These are phyloP conservation scores for Apogon talboti DNA, from an alignment of 2,797 vertebrate species.

Conservation along the genomic window DNA sequence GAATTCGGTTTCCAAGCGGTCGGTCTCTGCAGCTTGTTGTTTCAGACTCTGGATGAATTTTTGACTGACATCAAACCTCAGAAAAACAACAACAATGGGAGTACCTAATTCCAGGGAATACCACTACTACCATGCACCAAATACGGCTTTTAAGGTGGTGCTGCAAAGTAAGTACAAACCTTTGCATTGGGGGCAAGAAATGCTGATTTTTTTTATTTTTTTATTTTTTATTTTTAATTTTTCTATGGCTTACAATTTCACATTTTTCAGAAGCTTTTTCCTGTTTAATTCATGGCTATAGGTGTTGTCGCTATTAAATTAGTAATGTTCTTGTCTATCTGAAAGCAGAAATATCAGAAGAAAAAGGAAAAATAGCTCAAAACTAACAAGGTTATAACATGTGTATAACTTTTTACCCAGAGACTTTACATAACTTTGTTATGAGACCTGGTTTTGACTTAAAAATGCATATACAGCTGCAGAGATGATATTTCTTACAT, in stretches of 20 bases:
- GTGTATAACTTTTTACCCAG: not conserved
- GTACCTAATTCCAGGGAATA: conserved; percentile 84
- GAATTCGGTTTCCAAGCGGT: not conserved
- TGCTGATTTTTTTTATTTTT: too few relatives aligned
- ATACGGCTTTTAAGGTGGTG: conserved; percentile 70
- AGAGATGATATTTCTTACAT: not conserved
- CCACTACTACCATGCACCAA: conserved; percentile 70
- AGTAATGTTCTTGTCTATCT: not conserved
- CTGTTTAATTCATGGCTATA: not conserved
- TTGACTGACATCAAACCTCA: conserved; percentile 28
- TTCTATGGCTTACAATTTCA: not conserved
- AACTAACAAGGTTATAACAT: not conserved
- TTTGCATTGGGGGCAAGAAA: not conserved
- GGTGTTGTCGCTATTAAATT: not conserved
- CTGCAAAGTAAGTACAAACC: conserved; percentile 79
- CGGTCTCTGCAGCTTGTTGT: conserved; percentile 17
- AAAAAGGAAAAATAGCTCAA: not conserved
- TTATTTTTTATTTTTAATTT: not conserved
- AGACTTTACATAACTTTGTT: too few relatives aligned
- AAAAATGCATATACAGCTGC: not conserved
- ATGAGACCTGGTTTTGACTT: not conserved
- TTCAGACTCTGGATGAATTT: conserved; percentile 46
- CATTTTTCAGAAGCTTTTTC: conserved; percentile 12
- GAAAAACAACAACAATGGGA: conserved; percentile 73
- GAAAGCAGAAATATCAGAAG: not conserved